Base-by-base conservation (phyloP, 2,113 vertebrate species). In the Chaetorhynchus papuensis region DNA sequence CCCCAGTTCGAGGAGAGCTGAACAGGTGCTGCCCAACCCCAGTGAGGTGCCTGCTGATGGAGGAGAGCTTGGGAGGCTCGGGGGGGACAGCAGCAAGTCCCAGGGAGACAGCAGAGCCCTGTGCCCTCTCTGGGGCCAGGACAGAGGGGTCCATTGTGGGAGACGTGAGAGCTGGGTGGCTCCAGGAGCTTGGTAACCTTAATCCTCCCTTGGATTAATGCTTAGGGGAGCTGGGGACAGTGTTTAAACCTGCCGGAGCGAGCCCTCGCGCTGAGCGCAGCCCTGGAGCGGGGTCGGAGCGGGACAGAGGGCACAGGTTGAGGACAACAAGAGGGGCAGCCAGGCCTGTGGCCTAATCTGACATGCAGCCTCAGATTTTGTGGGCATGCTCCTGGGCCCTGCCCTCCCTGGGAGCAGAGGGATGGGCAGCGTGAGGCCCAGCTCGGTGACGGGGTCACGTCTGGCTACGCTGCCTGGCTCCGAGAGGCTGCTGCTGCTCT, bases 161-260 rank as follows among this genome's bases (percentile, higher is more conserved):
- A 94, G 52, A 59, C 24, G 6, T 69, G 91, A 95, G 86, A 69
- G 52, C 86, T 81, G 64, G 60, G 44, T 93, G 47, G 63, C 86
- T 89, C 56, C 93, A 81, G 86, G 89, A 95, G 33, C 91, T 93
- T 81, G 93, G 93, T 94, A 97, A 97, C 94, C 94, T 96, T 97
- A 97, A 97, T 97, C 95, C 89, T 94, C 47, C 64, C 68, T 53
- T 56, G 93, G 96, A 95, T 96, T 97, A 96, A 70, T 84, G 80
- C 94, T 63, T 75, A 92, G 95, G 89, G 93, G 86, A 96, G 56
- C 86, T 94, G 93, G 94, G 95, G 95, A 96, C 94, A 92, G 60
- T 45, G 52, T 90, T 86, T 96, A 94, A 95, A 95, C 79, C 94
- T 52, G 41, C 68, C 83, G 15, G 71, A 89, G 76, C 2, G 76